phyloP scores from a whole-genome alignment of 23 tunicate genomes.

The Styela clava region DNA sequence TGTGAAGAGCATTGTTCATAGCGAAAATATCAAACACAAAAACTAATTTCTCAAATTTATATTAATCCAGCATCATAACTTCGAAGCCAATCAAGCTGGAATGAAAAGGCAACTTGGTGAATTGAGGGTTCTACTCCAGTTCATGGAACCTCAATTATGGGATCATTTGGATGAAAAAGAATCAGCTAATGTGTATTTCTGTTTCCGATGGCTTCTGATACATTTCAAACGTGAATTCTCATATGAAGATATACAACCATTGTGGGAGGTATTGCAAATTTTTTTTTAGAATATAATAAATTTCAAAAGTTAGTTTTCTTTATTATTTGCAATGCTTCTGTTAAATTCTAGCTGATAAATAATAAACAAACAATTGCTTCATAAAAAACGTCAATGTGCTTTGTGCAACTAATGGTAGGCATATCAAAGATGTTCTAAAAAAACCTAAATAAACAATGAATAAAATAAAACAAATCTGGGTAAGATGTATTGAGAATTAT shows the following conservation, averaged over 20 bases:
- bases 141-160: conserved; percentile 61
- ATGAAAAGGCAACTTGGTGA: conserved; percentile 83
- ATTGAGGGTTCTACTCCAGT: conserved; percentile 57
- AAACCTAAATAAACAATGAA: too few relatives aligned
- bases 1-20: too few relatives aligned
- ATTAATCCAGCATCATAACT: conserved; percentile 73
- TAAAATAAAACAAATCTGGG: too few relatives aligned
- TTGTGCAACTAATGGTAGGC: too few relatives aligned
- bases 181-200: conserved; percentile 80
- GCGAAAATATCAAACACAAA: too few relatives aligned
- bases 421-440: too few relatives aligned
- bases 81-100: conserved; percentile 68
- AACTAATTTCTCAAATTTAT: neutral
- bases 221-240: conserved; percentile 88
- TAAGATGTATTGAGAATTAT: too few relatives aligned
- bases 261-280: conserved; percentile 91
- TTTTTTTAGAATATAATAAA: neutral
- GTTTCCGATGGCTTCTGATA: conserved; percentile 90
- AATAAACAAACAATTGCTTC: too few relatives aligned
- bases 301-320: too few relatives aligned
- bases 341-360: too few relatives aligned
- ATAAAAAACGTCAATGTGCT: too few relatives aligned
- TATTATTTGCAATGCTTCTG: too few relatives aligned
- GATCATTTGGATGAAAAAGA: conserved; percentile 76
- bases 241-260: conserved; percentile 67